Base-by-base conservation (phyloP, 2,888 invertebrate genomes). In the Pammene fasciana region DNA sequence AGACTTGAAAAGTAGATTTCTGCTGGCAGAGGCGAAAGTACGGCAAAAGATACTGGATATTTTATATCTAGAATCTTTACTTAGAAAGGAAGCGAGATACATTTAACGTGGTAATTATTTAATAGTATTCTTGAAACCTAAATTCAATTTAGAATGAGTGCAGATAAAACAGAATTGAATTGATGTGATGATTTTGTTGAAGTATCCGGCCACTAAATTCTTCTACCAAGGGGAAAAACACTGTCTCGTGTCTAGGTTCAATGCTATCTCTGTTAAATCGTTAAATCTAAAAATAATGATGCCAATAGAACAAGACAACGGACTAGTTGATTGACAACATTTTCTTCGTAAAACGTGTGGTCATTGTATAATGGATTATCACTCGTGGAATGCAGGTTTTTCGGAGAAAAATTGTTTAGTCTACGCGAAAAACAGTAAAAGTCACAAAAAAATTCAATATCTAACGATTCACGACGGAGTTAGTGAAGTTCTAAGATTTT, bases 401-500 rank as follows among this genome's bases (percentile, higher is more conserved):
- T 57, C 43, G 50, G 50, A 18, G 34, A 34, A 34, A 10, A 55
- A 16, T 62, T 68, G 68, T 68, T 68, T 68, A 68, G 68, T 68
- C 62, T 64, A 45, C 50, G 38, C 7, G 36, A 11, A 18, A n/a
- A 62, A 50, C 13, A 59, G 34, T 50, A 16, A 52, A 18, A 26
- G 59, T 66, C 11, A 14, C 18, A 57, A 46, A 57, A 66, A 43
- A 26, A 5, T 13, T 10, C 43, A 11, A 10, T 38, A 9, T 9
- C 7, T 9, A 38, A 2, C 38, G 0, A 9, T 38, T 38, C 26
- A 4, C 26, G n/a, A n/a, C n/a, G n/a, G n/a, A n/a, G n/a, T n/a
- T n/a, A n/a, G n/a, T n/a, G n/a, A n/a, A n/a, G n/a, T n/a, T n/a
- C n/a, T n/a, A n/a, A n/a, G n/a, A n/a, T n/a, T n/a, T n/a, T n/a